Evolutionary conservation across 1,140 invertebrate genomes (phyloP), one percentile per base, ranked within the genome.

Genomic region (Coelopa frigida): DNA sequence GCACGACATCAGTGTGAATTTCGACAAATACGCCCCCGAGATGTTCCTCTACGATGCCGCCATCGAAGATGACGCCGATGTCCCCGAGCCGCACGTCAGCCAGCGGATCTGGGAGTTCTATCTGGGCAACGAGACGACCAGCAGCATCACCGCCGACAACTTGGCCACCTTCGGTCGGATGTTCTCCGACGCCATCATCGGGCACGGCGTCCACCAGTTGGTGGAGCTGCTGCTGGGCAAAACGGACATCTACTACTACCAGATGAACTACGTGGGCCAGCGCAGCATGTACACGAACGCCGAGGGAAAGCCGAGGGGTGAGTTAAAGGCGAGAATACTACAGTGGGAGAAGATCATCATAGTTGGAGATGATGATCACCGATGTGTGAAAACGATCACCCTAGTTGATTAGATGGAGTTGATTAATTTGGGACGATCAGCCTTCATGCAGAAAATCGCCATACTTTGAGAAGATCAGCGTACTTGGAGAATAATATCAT

Each of bases 231-330:
- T 77, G 2, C 59, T 70, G 3, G 48, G 61, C 3, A 52, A 65
- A 5, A 73, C 61, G 4, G 57, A 57, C 3, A 72, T 78, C 3
- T 79, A 72, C 44, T 77, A 76, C 32, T 75, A 78, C 44, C 55
- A 71, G 32, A 77, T 73, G 44, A 67, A 70, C 23, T 65, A 65
- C 26, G 42, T 61, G 6, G 61, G 61, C 4, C 29, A 55, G 11
- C 22, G 50, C 0, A 57, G 0, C 49, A 0, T 45, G 44, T 7
- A 54, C 52, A 2, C 51, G 49, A 0, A 21, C 45, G n/a, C 24
- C 8, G 20, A 53, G 0, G 29, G 50, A 1, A 17, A 32, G 3
- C 51, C 39, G 5, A 10, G 23, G 5, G 61, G 61, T 27, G 33
- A 14, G 27, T 24, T 15, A 26, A 14, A 22, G 10, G 15, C 8